Percentiles rank a stretch among this genome's conserved stretches.
These are phyloP conservation scores for Scomberomorus guttatus DNA, from an alignment of 2,797 vertebrate genomes.

Conservation along the genomic window DNA sequence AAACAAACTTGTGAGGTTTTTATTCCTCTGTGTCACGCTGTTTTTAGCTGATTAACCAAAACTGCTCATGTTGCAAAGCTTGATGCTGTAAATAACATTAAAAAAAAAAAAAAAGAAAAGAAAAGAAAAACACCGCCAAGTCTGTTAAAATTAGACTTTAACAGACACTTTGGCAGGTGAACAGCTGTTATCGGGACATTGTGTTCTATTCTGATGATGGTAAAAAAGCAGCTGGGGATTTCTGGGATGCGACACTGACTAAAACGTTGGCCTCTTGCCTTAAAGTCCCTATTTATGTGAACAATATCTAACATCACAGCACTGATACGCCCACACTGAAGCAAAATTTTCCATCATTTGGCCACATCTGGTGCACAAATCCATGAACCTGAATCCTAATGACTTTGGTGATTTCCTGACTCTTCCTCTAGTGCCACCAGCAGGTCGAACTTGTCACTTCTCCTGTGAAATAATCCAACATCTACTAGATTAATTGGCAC, in stretches of 20 bases:
- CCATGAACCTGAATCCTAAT: no score
- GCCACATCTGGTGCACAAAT: no score
- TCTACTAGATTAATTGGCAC: no score
- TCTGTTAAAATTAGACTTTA: background rate
- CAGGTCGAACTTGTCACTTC: no score
- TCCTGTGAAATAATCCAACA: no score
- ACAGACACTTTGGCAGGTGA: constrained; percentile 10
- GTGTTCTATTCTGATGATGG: constrained; percentile 6
- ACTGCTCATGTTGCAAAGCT: background rate
- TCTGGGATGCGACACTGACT: background rate
- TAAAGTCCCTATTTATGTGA: no score
- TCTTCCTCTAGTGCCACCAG: no score
- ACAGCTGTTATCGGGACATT: background rate
- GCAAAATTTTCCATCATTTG: no score
- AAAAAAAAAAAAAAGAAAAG: background rate
- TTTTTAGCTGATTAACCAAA: constrained; percentile 22
- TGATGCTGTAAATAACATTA: constrained; percentile 7
- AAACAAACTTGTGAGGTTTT: constrained; percentile 17
- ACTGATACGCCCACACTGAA: no score
- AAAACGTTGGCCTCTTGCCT: background rate
- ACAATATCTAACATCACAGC: no score
- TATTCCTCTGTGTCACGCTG: background rate
- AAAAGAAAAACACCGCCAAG: background rate
- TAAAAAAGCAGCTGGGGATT: background rate
- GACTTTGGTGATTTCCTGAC: no score